Evolutionary conservation across 35 echinoderm and acorn worm species (phyloP), one percentile per base, ranked within the genome.

Genomic region (Diadema setosum): DNA sequence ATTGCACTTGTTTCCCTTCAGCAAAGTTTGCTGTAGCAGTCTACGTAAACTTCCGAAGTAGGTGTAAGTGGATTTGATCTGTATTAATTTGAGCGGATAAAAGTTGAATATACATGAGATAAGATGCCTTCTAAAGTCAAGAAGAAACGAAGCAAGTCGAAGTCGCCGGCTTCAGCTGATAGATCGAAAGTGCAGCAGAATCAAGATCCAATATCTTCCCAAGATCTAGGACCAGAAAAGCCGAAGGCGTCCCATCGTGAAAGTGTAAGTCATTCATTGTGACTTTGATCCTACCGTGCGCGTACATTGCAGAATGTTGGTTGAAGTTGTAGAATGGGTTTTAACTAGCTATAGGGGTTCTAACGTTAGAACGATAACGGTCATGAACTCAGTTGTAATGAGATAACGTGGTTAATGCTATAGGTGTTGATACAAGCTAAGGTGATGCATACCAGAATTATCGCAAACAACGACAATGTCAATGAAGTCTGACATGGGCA

Each of bases 81-180:
- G n/a, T n/a, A n/a, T n/a, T n/a, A n/a, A n/a, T n/a, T n/a, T n/a
- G n/a, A 31, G 27, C 18, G 16, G 7, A 26, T 8, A 67, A n/a
- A 7, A 33, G 3, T 34, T 67, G 63, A 33, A 33, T 67, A 67
- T 67, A 26, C 20, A 67, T 78, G 35, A 78, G 44, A 42, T 21
- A 78, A 78, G 44, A 78, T 78, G 73, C 73, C 73, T 0, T 26
- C 73, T 44, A 78, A 78, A 78, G 73, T 78, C 24, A 78, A 78
- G 73, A 78, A 78, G 37, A 78, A 78, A 21, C 39, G 40, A 44
- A 21, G 35, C 7, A 78, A 78, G 73, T 78, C 73, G 25, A 78
- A 78, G 23, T 78, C 73, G n/a, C 73, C 73, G 14, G 73, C 34
- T 6, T 78, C 73, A 17, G 73, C 73, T 16, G 73, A 78, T n/a